A percentile compares a stretch with the other conserved stretches of the same genome.
These are phyloP conservation scores for Drosophila prosaltans DNA, from an alignment of 1,140 invertebrate genomes.

Conservation along the genomic window DNA sequence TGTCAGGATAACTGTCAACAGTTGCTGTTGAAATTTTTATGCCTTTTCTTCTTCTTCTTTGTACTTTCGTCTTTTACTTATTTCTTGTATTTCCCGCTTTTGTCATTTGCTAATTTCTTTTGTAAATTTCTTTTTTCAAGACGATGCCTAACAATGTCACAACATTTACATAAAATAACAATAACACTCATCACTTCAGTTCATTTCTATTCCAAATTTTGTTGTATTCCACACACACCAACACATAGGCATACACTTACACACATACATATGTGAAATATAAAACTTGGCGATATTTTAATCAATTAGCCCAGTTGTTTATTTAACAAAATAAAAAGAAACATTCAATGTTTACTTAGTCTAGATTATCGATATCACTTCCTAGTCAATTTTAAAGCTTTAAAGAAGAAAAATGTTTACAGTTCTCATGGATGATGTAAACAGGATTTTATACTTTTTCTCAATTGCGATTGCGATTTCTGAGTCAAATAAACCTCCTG, in stretches of 20 bases:
- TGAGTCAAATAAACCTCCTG: too few relatives aligned
- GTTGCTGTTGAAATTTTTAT: conserved; percentile 53
- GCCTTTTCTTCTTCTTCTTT: conserved; percentile 6
- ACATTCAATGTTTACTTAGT: not conserved
- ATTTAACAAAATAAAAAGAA: not conserved
- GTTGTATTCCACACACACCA: not conserved
- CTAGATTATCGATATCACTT: not conserved
- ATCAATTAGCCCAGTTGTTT: not conserved
- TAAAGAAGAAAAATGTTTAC: too few relatives aligned
- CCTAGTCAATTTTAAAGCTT: too few relatives aligned
- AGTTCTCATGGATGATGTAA: too few relatives aligned
- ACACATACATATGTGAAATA: not conserved
- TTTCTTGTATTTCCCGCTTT: conserved; percentile 24
- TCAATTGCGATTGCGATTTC: too few relatives aligned
- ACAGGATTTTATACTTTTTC: too few relatives aligned
- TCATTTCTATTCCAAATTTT: conserved; percentile 21
- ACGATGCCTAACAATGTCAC: conserved; percentile 48
- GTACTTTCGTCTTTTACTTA: not conserved
- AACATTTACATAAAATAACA: conserved; percentile 71
- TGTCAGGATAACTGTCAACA: conserved; percentile 81
- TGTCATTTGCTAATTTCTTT: conserved; percentile 75
- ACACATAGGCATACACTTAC: not conserved
- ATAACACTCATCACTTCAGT: conserved; percentile 40
- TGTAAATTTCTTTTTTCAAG: conserved; percentile 67
- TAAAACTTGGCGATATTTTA: not conserved